Evolutionary conservation across 2,797 vertebrate species (phyloP).

Genomic region (Triplophysa bombifrons): DNA sequence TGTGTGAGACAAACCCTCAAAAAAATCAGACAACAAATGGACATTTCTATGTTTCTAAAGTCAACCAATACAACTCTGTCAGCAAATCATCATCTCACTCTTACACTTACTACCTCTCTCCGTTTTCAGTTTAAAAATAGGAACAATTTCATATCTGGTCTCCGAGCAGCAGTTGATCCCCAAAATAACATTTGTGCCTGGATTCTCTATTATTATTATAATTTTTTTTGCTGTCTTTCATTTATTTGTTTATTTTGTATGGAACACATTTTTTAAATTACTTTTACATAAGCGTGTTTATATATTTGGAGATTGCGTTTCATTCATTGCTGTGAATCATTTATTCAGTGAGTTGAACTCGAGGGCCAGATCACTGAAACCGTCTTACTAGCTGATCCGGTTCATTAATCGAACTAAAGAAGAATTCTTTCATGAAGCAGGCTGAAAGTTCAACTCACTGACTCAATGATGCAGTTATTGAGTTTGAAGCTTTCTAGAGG

Average conservation of each 20-base stretch:
- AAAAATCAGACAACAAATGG: too few relatives aligned
- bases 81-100: slow-evolving; percentile 4
- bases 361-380: not conserved
- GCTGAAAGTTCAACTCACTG: not conserved
- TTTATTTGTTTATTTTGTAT: not conserved
- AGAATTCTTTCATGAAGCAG: not conserved
- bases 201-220: not conserved
- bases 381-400: not conserved
- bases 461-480: not conserved
- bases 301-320: not conserved
- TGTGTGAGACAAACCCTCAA: slow-evolving; percentile 26
- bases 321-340: not conserved
- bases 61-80: slow-evolving; percentile 24
- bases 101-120: slow-evolving; percentile 21
- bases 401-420: not conserved
- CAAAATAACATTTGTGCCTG: too few relatives aligned
- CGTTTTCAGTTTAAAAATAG: not conserved
- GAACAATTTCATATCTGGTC: not conserved
- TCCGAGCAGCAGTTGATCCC: not conserved
- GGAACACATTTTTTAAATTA: not conserved
- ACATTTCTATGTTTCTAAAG: slow-evolving; percentile 42
- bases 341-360: not conserved
- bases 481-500: not conserved
- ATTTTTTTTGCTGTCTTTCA: too few relatives aligned
- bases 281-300: not conserved